A percentile compares a stretch with the other conserved stretches of the same genome.
These are phyloP conservation scores for Hirundichthys speculiger DNA, from an alignment of 2,113 vertebrate genomes.

Conservation along the genomic window DNA sequence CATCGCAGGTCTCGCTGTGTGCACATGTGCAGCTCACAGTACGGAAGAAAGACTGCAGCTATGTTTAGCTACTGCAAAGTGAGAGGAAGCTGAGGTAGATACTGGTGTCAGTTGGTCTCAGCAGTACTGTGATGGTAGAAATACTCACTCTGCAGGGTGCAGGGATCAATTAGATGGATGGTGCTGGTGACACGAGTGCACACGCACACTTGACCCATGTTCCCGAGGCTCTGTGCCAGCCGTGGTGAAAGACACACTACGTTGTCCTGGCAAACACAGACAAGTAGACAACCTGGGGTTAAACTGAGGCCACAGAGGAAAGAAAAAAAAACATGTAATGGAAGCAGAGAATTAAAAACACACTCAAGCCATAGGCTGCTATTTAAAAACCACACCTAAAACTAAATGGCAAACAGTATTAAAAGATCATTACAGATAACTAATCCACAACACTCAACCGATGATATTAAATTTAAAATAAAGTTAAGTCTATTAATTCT, in stretches of 20 bases:
- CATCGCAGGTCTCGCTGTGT: too few relatives aligned
- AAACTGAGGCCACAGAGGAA: background rate
- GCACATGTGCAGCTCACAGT: background rate
- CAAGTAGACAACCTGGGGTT: slow-evolving; percentile 1
- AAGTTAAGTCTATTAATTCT: too few relatives aligned
- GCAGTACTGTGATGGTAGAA: background rate
- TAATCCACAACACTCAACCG: too few relatives aligned
- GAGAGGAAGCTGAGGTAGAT: background rate
- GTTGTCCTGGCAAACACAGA: slow-evolving; percentile 85
- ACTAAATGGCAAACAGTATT: too few relatives aligned
- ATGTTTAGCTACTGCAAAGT: background rate
- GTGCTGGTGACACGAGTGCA: slow-evolving; percentile 91
- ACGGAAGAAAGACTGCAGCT: background rate
- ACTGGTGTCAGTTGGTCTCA: background rate
- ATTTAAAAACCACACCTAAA: too few relatives aligned
- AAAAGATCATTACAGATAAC: too few relatives aligned
- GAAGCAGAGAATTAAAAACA: too few relatives aligned
- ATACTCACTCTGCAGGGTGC: slow-evolving; percentile 91
- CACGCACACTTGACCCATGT: slow-evolving; percentile 96
- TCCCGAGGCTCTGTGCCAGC: slow-evolving; percentile 93
- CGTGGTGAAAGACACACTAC: slow-evolving; percentile 94
- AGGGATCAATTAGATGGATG: slow-evolving; percentile 94
- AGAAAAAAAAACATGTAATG: too few relatives aligned
- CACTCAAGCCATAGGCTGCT: too few relatives aligned
- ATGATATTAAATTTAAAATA: too few relatives aligned